Conservation (phyloP, 2,797 vertebrate genomes). For the Oceanodroma leucorhoa region DNA sequence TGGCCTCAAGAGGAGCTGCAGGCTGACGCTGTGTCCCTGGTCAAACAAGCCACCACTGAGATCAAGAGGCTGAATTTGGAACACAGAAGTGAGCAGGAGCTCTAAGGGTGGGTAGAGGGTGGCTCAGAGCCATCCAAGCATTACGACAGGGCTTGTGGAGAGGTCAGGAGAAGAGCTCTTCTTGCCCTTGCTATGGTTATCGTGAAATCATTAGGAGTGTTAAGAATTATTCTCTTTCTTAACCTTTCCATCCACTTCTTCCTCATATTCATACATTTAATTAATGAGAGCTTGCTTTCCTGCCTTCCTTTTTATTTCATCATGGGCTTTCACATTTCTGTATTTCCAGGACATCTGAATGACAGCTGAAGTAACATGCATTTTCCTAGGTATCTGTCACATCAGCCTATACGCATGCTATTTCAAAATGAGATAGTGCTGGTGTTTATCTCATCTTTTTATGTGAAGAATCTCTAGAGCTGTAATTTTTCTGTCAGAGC, state of each 20-base stretch:
- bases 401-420: neutral
- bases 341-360: neutral
- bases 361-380: neutral
- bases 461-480: neutral
- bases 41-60: neutral
- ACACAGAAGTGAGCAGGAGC: neutral
- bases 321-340: neutral
- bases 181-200: neutral
- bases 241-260: neutral
- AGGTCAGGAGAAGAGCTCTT: neutral
- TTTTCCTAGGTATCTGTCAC: neutral
- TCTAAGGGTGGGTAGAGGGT: neutral
- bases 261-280: neutral
- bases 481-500: slow-evolving; percentile 1
- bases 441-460: neutral
- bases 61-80: neutral
- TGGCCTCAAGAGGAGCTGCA: neutral
- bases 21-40: neutral
- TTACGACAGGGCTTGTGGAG: neutral
- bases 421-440: neutral
- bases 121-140: neutral
- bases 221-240: neutral
- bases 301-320: neutral
- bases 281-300: neutral
- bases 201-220: neutral